Evolutionary conservation across 2,888 invertebrate genomes (phyloP), one percentile per base, ranked within the genome.

Genomic region (Orthosia incerta): DNA sequence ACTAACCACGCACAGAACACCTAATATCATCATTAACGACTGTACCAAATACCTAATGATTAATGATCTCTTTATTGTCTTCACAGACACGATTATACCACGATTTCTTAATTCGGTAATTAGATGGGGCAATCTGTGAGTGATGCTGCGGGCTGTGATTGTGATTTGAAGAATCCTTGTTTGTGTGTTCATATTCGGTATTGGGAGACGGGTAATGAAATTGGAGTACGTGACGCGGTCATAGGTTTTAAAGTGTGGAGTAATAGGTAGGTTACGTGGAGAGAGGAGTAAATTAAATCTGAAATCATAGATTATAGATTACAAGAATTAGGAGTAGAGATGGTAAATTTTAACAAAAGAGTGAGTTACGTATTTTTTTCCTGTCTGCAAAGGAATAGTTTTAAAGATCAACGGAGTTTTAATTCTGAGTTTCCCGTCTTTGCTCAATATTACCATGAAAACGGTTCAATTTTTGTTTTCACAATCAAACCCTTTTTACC

Each of bases 51-150:
- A 91, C 94, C 91, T 86, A 89, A 88, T 96, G 95, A 96, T 95
- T 96, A 94, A 96, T 95, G 95, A 93, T 91, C 89, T 91, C 91
- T 93, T 94, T 94, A 95, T 95, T 95, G 95, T 95, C 95, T 95
- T 92, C 91, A 90, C 91, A 92, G 92, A 91, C 93, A 93, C 93
- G 93, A 93, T 86, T 86, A 81, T 84, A 90, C 90, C 93, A 92
- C 94, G 94, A 95, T 95, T 95, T 96, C 95, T 95, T 95, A 95
- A 95, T 95, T 94, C 94, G 88, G 91, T 95, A 93, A 95, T 95
- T 95, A 94, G 94, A 92, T 91, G 93, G 92, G 89, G 93, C 91
- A 93, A 89, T 91, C 87, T 87, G 74, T 90, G 94, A 92, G 59
- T 73, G 85, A 82, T 75, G 85, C 86, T 86, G 86, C 85, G 86